A percentile compares a stretch with the other conserved stretches of the same genome.
Conservation (phyloP, 2,797 vertebrate genomes). For the Ficedula albicollis region DNA sequence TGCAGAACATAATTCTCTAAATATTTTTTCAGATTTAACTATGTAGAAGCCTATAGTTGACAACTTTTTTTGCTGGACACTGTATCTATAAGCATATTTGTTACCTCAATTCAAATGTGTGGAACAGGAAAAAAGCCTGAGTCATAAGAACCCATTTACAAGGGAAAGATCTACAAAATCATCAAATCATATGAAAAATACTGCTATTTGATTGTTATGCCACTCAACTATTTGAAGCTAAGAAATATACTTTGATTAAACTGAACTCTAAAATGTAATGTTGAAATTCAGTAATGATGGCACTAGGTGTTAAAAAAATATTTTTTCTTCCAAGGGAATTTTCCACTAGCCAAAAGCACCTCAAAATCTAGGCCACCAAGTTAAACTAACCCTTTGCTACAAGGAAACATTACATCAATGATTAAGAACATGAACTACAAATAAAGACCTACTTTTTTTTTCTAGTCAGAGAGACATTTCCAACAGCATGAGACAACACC, state of each 20-base stretch:
- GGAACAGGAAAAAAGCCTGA: neutral
- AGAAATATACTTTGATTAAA: neutral
- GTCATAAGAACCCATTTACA: neutral
- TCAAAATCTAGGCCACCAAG: neutral
- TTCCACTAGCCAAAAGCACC: neutral
- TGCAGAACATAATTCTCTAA: neutral
- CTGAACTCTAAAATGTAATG: neutral
- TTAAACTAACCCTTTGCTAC: neutral
- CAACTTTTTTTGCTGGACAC: neutral
- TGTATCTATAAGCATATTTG: neutral
- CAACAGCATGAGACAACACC: neutral
- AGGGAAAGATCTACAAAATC: neutral
- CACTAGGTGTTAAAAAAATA: neutral
- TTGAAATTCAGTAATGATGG: neutral
- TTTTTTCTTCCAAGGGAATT: neutral
- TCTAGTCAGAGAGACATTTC: neutral
- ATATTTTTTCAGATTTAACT: neutral
- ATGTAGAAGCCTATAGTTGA: neutral
- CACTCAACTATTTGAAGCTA: neutral
- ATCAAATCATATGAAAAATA: neutral
- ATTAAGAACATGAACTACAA: neutral
- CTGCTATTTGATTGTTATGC: neutral
- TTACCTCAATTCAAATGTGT: neutral
- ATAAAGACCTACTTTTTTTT: neutral
- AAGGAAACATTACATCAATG: neutral